A percentile compares a stretch with the other conserved stretches of the same genome.
These are phyloP conservation scores for Coptodon rendalli DNA, from an alignment of 2,113 vertebrate genomes.

Conservation along the genomic window DNA sequence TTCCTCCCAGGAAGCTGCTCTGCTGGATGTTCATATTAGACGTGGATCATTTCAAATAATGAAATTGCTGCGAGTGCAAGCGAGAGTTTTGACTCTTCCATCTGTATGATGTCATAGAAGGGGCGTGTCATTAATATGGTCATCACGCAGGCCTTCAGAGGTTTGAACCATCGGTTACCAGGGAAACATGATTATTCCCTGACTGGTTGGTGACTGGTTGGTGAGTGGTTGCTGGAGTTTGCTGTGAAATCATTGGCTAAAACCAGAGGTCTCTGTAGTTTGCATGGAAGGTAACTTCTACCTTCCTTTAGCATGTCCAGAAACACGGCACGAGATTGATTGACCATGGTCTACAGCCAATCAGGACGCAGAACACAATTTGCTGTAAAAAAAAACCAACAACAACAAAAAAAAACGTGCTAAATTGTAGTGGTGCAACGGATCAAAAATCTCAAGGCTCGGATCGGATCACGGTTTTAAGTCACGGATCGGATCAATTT, in stretches of 20 bases:
- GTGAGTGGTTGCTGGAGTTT: background rate
- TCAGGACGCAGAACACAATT: background rate
- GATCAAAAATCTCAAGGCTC: no score
- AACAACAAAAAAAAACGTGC: rapidly evolving
- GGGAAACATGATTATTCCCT: background rate
- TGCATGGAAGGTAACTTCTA: background rate
- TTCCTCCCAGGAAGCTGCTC: background rate
- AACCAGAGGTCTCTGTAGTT: background rate
- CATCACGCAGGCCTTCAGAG: background rate
- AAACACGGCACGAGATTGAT: rapidly evolving
- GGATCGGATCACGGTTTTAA: no score
- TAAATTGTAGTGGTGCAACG: background rate
- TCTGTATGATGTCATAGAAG: background rate
- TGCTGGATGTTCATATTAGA: background rate
- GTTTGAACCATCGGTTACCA: background rate
- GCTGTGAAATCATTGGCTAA: background rate
- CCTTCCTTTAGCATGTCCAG: background rate
- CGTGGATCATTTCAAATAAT: background rate
- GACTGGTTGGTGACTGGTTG: background rate
- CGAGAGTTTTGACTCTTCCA: background rate
- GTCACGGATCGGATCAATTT: no score
- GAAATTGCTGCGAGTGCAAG: background rate
- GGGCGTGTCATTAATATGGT: background rate
- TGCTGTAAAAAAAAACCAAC: background rate
- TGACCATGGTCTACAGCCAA: background rate